A percentile compares a stretch with the other conserved stretches of the same genome.
Conservation (phyloP, 2,888 invertebrate genomes). For the Lithophane socia region DNA sequence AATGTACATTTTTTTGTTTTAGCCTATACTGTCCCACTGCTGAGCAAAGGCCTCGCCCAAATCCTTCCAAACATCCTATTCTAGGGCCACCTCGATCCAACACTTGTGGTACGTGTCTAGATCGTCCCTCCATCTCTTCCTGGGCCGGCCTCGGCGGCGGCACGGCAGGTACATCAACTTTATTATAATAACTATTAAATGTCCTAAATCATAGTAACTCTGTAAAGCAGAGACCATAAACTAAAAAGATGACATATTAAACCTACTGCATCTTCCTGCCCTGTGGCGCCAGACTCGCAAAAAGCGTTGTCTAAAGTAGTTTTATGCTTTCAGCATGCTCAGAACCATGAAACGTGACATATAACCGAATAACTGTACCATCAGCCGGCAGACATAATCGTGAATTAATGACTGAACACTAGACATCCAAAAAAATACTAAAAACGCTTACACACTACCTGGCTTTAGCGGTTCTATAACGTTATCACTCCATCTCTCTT, state of each 20-base stretch:
- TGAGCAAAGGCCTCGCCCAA: too few relatives aligned
- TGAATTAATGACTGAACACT: conserved; percentile 80
- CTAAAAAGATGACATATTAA: background rate
- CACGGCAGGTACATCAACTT: too few relatives aligned
- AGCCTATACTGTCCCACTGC: too few relatives aligned
- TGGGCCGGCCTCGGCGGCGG: too few relatives aligned
- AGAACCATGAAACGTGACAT: conserved; percentile 74
- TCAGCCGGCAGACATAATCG: conserved; percentile 77
- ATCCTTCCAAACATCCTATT: too few relatives aligned
- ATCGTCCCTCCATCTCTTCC: too few relatives aligned
- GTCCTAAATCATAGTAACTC: too few relatives aligned
- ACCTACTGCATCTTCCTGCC: conserved; percentile 8
- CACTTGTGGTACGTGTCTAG: too few relatives aligned
- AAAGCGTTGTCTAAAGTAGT: conserved; percentile 55
- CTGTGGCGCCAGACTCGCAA: conserved; percentile 36
- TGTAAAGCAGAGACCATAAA: too few relatives aligned
- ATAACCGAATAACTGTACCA: conserved; percentile 69
- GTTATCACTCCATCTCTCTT: conserved; percentile 42
- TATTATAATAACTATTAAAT: too few relatives aligned
- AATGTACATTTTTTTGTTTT: too few relatives aligned
- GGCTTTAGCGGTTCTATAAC: conserved; percentile 53
- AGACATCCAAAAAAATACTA: conserved; percentile 56
- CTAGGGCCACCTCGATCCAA: too few relatives aligned
- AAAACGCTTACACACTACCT: conserved; percentile 49
- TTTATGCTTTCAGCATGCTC: conserved; percentile 71